Evolutionary conservation across 2,888 invertebrate genomes (phyloP), one percentile per base, ranked within the genome.

Genomic region (Dryococelus australis): DNA sequence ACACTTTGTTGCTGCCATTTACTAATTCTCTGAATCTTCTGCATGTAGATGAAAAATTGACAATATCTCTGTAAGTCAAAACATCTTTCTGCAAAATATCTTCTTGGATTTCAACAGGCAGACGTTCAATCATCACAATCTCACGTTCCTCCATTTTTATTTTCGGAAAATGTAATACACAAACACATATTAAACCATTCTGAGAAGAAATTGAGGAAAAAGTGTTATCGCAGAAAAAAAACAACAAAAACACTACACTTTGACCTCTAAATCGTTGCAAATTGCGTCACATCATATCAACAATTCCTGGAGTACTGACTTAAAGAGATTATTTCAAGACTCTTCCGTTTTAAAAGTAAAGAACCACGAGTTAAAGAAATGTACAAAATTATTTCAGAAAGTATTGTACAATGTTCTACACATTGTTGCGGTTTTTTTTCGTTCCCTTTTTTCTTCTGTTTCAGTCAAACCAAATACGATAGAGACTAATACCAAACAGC

Each of bases 1-100:
- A 94, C 24, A 93, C 91, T 89, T 92, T 92, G 89, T 93, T 93
- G 89, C 92, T 93, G 85, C 92, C 92, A 84, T 91, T 91, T 2
- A 95, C 92, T 86, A 93, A 90, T 88, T 92, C 92, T 89, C 93
- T 91, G 87, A 94, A 93, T 78, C 92, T 92, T 90, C 93, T 94
- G 91, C 94, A 95, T 27, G 94, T 94, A 86, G 92, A 90, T 28
- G 94, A 92, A 90, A 95, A 94, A 90, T 92, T 93, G 24, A 94
- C 88, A 83, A 94, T 92, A 91, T 95, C 95, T 86, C 85, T 47
- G 26, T 43, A 65, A 3, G 85, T 26, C 51, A 89, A 80, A 47
- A 84, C 43, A 4, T 84, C 47, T 80, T 81, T 86, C 87, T 88
- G 85, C 12, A 89, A 87, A 53, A 89, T 89, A 85, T 88, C 65